Evolutionary conservation across 2,888 invertebrate genomes (phyloP), one percentile per base, ranked within the genome.

Genomic region (Euzetes globulus): DNA sequence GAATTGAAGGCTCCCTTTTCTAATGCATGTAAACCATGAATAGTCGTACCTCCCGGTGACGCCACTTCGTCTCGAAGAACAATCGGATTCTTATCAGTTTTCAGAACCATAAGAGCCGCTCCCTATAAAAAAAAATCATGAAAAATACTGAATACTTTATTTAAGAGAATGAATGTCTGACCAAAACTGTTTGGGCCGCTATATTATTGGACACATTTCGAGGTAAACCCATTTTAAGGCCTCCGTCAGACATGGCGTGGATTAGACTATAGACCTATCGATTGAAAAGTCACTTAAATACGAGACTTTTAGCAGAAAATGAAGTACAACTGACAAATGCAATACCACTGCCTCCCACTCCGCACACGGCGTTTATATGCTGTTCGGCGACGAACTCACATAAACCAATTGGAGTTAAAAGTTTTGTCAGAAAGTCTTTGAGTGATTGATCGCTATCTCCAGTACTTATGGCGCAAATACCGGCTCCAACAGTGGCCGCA

Each of bases 171-270:
- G 17, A 50, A 50, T 71, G 15, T 74, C 78, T 78, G 78, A 84
- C 83, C 80, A 91, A 83, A 72, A 94, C 85, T 72, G 91, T 89
- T 82, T 94, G 93, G 0, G 94, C 91, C 0, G 95, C 92, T 79
- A 93, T 88, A 81, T 88, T 87, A 19, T 88, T 85, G 0, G 96
- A 92, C 82, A 90, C 85, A 58, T 87, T 87, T 77, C 96, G 85
- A 0, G 94, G 92, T 11, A 95, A 87, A 2, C 97, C 97, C 85
- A 91, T 89, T 82, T 90, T 91, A 0, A 97, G 96, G 0, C 90
- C 96, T 33, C 94, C 97, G 84, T 97, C 96, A 0, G 95, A 89
- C 77, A 98, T 82, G 0, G 94, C 93, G 84, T 98, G 97, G 78
- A 95, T 91, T 71, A 94, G 88, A 76, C 91, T 86, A 82, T 91